Percentiles rank a stretch among this genome's conserved stretches.
phyloP scores from a whole-genome alignment of 2,797 vertebrate genomes.

The Aselliscus stoliczkanus region DNA sequence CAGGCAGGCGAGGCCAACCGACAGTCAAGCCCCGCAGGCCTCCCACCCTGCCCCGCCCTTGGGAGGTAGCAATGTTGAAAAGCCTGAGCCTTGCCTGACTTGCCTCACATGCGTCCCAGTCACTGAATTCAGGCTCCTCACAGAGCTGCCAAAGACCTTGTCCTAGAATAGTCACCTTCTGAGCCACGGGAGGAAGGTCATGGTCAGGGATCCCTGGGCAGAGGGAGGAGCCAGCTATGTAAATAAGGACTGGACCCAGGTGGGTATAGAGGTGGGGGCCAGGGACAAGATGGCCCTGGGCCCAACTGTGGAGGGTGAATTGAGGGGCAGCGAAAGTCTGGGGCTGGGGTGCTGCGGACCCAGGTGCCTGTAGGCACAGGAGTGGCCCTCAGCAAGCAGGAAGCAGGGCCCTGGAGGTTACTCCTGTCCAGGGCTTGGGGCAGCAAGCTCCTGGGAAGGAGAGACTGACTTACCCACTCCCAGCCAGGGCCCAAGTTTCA shows the following conservation, averaged over 20 bases:
- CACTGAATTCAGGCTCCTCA: not conserved
- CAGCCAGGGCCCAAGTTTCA: not conserved
- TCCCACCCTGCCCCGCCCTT: not conserved
- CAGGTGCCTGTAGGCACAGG: not conserved
- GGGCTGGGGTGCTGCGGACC: not conserved
- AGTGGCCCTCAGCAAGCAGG: not conserved
- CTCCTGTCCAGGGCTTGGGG: too few species aligned
- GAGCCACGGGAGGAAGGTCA: not conserved
- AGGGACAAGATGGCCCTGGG: not conserved
- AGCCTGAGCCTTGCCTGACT: not conserved
- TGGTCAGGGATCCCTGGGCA: not conserved
- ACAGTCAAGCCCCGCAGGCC: not conserved
- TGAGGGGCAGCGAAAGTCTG: not conserved
- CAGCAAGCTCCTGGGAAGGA: not conserved
- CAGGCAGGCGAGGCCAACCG: not conserved
- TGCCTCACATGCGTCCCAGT: not conserved
- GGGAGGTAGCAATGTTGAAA: not conserved
- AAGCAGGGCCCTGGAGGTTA: not conserved
- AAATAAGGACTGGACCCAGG: not conserved
- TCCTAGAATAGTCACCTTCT: not conserved
- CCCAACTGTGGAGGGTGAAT: rapidly evolving
- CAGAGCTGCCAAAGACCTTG: not conserved
- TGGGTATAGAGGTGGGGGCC: not conserved
- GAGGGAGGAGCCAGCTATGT: not conserved
- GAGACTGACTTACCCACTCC: too few species aligned